Evolutionary conservation across 1,140 invertebrate genomes (phyloP).

Genomic region (Panulirus ornatus): DNA sequence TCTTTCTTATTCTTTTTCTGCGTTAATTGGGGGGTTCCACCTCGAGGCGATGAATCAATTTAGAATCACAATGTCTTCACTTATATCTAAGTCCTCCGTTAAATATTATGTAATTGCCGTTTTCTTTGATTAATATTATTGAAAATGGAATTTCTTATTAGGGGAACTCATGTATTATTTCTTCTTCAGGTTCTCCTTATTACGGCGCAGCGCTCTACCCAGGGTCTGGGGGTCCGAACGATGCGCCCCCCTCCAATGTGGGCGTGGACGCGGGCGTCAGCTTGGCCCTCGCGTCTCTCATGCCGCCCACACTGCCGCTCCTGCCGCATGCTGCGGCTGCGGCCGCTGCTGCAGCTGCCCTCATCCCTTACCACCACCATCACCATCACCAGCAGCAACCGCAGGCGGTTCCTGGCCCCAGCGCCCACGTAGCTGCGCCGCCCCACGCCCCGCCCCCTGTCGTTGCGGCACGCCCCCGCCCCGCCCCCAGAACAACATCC

Average conservation of each 20-base stretch:
- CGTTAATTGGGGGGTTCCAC: too few relatives aligned
- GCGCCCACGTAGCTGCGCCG: neutral
- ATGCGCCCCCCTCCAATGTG: slow-evolving; percentile 49
- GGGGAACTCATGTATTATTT: too few relatives aligned
- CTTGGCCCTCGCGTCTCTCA: slow-evolving; percentile 74
- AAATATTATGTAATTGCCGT: too few relatives aligned
- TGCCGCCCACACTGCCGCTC: slow-evolving; percentile 66
- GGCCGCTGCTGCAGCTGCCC: slow-evolving; percentile 55
- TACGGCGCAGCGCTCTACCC: slow-evolving; percentile 56
- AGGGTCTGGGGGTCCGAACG: slow-evolving; percentile 20
- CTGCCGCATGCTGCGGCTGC: slow-evolving; percentile 61
- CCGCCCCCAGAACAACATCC: slow-evolving; percentile 11
- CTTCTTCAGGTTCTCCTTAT: slow-evolving; percentile 41
- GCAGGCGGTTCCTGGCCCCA: neutral
- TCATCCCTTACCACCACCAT: slow-evolving; percentile 77
- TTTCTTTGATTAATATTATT: too few relatives aligned
- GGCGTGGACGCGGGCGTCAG: slow-evolving; percentile 46
- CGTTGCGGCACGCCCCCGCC: neutral
- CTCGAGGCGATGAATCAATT: too few relatives aligned
- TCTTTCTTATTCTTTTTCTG: too few relatives aligned
- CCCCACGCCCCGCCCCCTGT: neutral
- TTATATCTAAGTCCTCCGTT: too few relatives aligned
- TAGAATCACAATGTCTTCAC: too few relatives aligned
- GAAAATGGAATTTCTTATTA: too few relatives aligned
- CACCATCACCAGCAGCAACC: neutral